phyloP scores from a whole-genome alignment of 2,888 invertebrate genomes.

The Chrysotoxum bicinctum region DNA sequence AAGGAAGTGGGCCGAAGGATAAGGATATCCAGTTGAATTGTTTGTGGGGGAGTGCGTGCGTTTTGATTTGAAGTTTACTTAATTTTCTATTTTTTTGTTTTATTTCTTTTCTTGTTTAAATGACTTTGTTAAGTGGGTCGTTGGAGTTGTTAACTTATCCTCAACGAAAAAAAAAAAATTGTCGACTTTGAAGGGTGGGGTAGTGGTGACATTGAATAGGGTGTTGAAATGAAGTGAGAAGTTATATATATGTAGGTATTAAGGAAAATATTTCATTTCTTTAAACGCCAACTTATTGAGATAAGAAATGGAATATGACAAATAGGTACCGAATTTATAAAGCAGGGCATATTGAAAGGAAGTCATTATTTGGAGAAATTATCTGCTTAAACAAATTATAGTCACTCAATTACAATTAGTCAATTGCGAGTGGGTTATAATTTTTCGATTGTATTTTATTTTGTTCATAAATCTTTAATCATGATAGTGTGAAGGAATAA shows the following conservation, averaged over 20 bases:
- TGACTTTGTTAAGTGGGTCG: slow-evolving; percentile 69
- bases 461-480: background rate
- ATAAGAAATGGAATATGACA: slow-evolving; percentile 35
- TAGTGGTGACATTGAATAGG: background rate
- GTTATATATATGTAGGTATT: background rate
- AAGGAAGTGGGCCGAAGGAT: background rate
- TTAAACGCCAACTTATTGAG: slow-evolving; percentile 23
- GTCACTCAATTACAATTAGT: background rate
- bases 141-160: slow-evolving; percentile 63
- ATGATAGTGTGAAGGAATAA: background rate
- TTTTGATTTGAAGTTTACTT: slow-evolving; percentile 52
- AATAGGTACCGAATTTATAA: background rate
- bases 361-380: slow-evolving; percentile 11
- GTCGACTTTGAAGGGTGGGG: background rate
- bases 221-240: slow-evolving; percentile 50
- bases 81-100: background rate
- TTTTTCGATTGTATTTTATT: background rate
- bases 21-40: background rate
- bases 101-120: slow-evolving; percentile 36
- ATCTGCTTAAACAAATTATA: slow-evolving; percentile 15
- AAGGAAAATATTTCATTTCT: slow-evolving; percentile 40
- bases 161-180: background rate
- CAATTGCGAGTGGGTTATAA: background rate
- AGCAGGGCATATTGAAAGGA: background rate
- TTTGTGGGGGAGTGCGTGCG: slow-evolving; percentile 42